Conservation (phyloP, 2,797 vertebrate species). For the Oophaga sylvatica region DNA sequence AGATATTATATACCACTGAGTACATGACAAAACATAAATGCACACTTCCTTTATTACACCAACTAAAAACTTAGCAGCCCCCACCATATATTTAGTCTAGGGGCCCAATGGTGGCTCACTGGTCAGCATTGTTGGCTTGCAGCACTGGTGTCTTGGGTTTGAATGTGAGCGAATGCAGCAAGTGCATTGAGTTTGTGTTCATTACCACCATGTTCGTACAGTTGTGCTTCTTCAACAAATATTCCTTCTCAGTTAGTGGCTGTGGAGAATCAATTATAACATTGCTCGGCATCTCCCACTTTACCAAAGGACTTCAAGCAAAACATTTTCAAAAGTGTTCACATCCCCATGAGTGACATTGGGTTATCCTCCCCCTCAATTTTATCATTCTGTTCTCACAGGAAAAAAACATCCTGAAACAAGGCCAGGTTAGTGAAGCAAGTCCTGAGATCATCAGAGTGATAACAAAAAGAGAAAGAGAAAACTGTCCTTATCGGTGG, state of each 20-base stretch:
- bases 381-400: conserved; percentile 36
- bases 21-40: no score
- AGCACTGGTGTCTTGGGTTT: no score
- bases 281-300: background rate
- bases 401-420: conserved; percentile 48
- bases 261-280: background rate
- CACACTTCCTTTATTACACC: no score
- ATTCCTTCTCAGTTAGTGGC: background rate
- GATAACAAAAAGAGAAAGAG: conserved; percentile 47
- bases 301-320: background rate
- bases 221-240: no score
- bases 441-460: conserved; percentile 45
- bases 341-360: background rate
- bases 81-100: no score
- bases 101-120: no score
- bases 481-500: conserved; percentile 41
- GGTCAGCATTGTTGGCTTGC: no score
- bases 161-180: no score
- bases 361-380: conserved; percentile 7
- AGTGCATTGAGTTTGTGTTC: no score
- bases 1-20: no score
- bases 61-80: no score
- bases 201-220: no score
- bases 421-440: conserved; percentile 56
- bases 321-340: background rate